Conservation (phyloP, 2,888 invertebrate genomes). For the Heliconius cydno region DNA sequence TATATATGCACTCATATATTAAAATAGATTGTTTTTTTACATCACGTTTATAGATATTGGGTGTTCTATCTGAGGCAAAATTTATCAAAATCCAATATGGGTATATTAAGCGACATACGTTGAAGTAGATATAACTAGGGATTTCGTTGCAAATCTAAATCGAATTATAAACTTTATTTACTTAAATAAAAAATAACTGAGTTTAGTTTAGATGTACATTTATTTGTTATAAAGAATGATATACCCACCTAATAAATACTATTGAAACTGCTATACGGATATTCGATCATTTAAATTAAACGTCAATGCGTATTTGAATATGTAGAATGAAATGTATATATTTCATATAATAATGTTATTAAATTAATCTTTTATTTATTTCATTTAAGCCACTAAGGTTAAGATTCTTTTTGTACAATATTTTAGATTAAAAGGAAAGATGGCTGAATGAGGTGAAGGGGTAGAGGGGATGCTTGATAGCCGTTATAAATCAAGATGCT, state of each 20-base stretch:
- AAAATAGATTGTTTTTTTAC: background rate
- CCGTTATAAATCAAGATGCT: constrained; percentile 80
- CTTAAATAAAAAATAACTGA: too few relatives aligned
- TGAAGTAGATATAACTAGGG: background rate
- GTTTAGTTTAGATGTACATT: background rate
- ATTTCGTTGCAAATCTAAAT: background rate
- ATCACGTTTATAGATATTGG: too few relatives aligned
- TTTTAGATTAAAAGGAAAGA: constrained; percentile 32
- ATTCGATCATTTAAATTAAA: background rate
- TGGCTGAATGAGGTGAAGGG: constrained; percentile 37
- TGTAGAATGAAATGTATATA: background rate
- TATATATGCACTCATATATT: background rate
- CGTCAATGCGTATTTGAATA: background rate
- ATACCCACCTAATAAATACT: background rate
- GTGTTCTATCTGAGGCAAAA: constrained; percentile 12
- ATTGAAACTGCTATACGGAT: background rate
- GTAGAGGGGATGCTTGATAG: constrained; percentile 63
- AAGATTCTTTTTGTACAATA: constrained; percentile 19
- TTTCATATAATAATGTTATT: background rate
- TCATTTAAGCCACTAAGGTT: background rate
- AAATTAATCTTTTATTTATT: constrained; percentile 4
- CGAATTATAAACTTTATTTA: background rate
- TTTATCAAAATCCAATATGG: constrained; percentile 37
- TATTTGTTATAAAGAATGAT: background rate
- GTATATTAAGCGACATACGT: constrained; percentile 16